Evolutionary conservation across 2,113 vertebrate species (phyloP).

Genomic region (Serinus canaria): DNA sequence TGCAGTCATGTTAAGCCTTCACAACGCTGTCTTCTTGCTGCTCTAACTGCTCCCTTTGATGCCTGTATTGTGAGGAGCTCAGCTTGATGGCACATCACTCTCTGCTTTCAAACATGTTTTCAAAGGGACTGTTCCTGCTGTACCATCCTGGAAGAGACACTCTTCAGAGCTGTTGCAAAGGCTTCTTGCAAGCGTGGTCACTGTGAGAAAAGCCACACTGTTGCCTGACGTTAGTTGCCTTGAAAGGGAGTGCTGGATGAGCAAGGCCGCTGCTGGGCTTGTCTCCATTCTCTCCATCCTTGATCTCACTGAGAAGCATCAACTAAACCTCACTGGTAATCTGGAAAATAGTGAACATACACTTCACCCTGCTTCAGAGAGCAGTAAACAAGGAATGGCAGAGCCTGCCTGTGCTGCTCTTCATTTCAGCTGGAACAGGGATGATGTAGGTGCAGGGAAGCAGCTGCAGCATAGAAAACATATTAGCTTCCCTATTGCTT

Average conservation of each 20-base stretch:
- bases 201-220: neutral
- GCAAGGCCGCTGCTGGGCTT: conserved; percentile 8
- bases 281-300: neutral
- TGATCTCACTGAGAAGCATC: conserved; percentile 13
- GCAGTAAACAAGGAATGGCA: neutral
- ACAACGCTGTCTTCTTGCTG: neutral
- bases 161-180: neutral
- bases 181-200: neutral
- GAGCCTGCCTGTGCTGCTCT: neutral
- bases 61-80: neutral
- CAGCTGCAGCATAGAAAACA: neutral
- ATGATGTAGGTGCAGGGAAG: neutral
- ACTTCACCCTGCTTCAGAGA: neutral
- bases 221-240: rapidly evolving
- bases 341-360: neutral
- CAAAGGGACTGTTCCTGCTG: neutral
- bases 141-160: neutral
- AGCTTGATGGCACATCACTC: neutral
- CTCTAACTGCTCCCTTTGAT: conserved; percentile 29
- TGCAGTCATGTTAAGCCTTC: neutral
- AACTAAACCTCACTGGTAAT: neutral
- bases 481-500: neutral
- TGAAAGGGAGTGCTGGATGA: conserved; percentile 34
- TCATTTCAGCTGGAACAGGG: neutral
- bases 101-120: neutral